A percentile compares a stretch with the other conserved stretches of the same genome.
phyloP scores from a whole-genome alignment of 2,888 invertebrate genomes.

The Drosophila yooni region DNA sequence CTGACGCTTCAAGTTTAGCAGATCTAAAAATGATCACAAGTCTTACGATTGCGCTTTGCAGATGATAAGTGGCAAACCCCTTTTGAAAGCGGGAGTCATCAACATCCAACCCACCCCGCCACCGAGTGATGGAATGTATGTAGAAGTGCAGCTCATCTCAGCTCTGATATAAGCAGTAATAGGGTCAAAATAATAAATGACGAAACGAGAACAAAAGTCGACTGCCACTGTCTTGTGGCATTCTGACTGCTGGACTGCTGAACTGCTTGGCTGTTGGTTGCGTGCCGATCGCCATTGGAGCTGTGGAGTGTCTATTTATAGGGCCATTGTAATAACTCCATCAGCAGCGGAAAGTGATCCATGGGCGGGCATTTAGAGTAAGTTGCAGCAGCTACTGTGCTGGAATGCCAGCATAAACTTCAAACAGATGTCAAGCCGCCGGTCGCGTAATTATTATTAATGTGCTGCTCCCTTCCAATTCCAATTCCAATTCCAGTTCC shows the following conservation, averaged over 20 bases:
- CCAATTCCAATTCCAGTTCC: neutral
- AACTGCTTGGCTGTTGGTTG: slow-evolving; percentile 32
- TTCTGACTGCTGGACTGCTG: neutral
- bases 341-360: slow-evolving; percentile 44
- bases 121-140: slow-evolving; percentile 5
- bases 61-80: neutral
- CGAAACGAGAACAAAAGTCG: slow-evolving; percentile 54
- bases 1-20: neutral
- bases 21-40: neutral
- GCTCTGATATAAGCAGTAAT: slow-evolving; percentile 33
- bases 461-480: slow-evolving; percentile 44
- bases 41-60: neutral
- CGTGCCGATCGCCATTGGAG: slow-evolving; percentile 51
- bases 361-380: slow-evolving; percentile 21
- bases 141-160: slow-evolving; percentile 22
- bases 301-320: slow-evolving; percentile 52
- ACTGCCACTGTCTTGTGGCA: slow-evolving; percentile 7
- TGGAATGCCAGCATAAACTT: slow-evolving; percentile 60
- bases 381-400: neutral
- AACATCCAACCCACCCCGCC: slow-evolving; percentile 1
- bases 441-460: slow-evolving; percentile 68
- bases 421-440: slow-evolving; percentile 66
- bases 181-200: slow-evolving; percentile 61
- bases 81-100: neutral
- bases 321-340: slow-evolving; percentile 66